phyloP scores from a whole-genome alignment of 2,113 vertebrate species.

The Stictonetta naevosa region DNA sequence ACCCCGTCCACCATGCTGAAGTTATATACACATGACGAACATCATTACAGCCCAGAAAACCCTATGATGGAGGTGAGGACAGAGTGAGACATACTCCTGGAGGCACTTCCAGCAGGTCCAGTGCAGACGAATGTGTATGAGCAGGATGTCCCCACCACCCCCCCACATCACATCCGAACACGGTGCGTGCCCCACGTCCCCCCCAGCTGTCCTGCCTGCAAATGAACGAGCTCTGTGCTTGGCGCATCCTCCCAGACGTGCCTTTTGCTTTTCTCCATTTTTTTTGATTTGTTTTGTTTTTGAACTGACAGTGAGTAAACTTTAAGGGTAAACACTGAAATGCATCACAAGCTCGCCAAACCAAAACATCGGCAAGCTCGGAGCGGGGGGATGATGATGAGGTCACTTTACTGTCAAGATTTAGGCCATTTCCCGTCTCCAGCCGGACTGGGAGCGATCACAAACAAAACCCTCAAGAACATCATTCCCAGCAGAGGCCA shows the following conservation, averaged over 20 bases:
- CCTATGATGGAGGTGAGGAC: not conserved
- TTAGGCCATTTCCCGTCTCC: not conserved
- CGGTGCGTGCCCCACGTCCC: fast-evolving
- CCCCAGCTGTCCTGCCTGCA: fast-evolving
- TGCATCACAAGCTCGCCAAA: not conserved
- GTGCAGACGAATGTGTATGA: fast-evolving
- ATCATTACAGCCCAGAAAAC: not conserved
- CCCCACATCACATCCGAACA: fast-evolving
- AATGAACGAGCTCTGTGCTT: not conserved
- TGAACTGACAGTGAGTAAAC: not conserved
- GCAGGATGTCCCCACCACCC: not conserved
- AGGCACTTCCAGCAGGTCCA: not conserved
- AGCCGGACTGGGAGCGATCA: not conserved
- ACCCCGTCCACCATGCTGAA: not conserved
- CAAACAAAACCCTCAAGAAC: not conserved
- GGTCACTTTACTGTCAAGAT: not conserved
- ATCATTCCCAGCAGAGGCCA: not conserved
- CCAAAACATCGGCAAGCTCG: not conserved
- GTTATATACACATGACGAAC: not conserved
- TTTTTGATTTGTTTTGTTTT: not conserved
- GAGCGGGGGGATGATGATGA: not conserved
- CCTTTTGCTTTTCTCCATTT: not conserved
- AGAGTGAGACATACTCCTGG: not conserved
- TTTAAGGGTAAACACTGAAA: not conserved
- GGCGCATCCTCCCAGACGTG: fast-evolving